Evolutionary conservation across 2,888 invertebrate genomes (phyloP).

Genomic region (Drosophila formosana): DNA sequence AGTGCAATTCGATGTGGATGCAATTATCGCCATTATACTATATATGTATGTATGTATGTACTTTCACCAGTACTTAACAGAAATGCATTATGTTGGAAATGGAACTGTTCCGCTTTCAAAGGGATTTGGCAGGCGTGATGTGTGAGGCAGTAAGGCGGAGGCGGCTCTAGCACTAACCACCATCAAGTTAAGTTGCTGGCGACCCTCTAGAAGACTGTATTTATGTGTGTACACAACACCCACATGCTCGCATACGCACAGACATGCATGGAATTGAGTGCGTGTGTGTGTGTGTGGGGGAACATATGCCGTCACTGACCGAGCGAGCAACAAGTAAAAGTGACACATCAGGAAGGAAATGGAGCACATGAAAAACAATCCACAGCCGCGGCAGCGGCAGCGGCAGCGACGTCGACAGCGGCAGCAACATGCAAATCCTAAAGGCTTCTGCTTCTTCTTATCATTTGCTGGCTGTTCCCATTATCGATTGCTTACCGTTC

Average conservation of each 20-base stretch:
- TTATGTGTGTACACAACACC: conserved; percentile 11
- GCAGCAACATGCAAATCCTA: conserved; percentile 24
- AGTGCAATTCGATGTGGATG: too few relatives aligned
- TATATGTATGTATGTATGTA: too few relatives aligned
- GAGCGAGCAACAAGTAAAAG: conserved; percentile 50
- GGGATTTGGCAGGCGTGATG: neutral
- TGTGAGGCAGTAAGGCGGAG: neutral
- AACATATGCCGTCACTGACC: conserved; percentile 33
- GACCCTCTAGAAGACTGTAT: conserved; percentile 24
- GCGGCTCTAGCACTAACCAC: conserved; percentile 19
- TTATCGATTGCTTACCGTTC: conserved; percentile 50
- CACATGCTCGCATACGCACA: neutral
- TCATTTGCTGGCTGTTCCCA: conserved; percentile 28
- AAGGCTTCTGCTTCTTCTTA: conserved; percentile 21
- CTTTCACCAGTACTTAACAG: too few relatives aligned
- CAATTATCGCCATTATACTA: too few relatives aligned
- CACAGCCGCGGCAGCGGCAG: too few relatives aligned
- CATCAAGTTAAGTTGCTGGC: conserved; percentile 20
- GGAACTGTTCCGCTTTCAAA: neutral
- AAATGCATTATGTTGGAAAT: too few relatives aligned
- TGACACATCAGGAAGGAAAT: conserved; percentile 42
- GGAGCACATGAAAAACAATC: conserved; percentile 8
- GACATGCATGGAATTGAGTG: neutral
- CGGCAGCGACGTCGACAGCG: neutral
- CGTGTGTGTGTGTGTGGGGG: conserved; percentile 12